Evolutionary conservation across 1,140 invertebrate species (phyloP).

Genomic region (Rhizoglyphus robini): DNA sequence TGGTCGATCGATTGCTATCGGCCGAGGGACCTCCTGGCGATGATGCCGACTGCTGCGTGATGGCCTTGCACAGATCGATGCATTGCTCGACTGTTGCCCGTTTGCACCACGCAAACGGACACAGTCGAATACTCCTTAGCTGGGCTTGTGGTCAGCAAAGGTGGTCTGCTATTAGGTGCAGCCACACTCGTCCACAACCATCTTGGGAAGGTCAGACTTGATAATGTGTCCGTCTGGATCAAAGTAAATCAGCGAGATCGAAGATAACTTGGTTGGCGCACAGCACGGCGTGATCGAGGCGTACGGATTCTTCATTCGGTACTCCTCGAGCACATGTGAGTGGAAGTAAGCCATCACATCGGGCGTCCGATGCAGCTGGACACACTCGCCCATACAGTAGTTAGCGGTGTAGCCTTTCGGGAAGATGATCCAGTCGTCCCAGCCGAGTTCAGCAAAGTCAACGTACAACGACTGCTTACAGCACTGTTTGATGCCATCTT

Average conservation of each 20-base stretch:
- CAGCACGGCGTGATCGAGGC: constrained; percentile 70
- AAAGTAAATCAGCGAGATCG: constrained; percentile 85
- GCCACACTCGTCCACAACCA: constrained; percentile 90
- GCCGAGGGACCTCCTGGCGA: too few relatives aligned
- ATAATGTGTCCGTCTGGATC: constrained; percentile 77
- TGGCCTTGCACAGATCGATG: too few relatives aligned
- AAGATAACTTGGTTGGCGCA: constrained; percentile 78
- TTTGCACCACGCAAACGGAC: neutral
- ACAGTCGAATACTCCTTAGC: neutral
- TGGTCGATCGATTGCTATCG: too few relatives aligned
- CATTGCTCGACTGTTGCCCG: neutral
- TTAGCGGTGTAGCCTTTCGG: constrained; percentile 76
- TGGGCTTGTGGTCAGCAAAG: neutral
- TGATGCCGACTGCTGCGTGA: too few relatives aligned
- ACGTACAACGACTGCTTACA: constrained; percentile 83
- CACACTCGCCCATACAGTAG: constrained; percentile 78
- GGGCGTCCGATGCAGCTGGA: constrained; percentile 53
- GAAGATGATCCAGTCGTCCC: constrained; percentile 90
- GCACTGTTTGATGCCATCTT: constrained; percentile 54
- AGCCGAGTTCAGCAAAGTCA: constrained; percentile 71
- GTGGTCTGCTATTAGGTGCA: constrained; percentile 48
- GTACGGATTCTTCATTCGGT: constrained; percentile 53
- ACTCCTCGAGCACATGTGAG: constrained; percentile 75
- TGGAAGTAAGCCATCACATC: constrained; percentile 70
- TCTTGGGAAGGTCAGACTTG: constrained; percentile 82